Conservation (phyloP, 2,888 invertebrate genomes). For the Sarcophaga caerulescens region DNA sequence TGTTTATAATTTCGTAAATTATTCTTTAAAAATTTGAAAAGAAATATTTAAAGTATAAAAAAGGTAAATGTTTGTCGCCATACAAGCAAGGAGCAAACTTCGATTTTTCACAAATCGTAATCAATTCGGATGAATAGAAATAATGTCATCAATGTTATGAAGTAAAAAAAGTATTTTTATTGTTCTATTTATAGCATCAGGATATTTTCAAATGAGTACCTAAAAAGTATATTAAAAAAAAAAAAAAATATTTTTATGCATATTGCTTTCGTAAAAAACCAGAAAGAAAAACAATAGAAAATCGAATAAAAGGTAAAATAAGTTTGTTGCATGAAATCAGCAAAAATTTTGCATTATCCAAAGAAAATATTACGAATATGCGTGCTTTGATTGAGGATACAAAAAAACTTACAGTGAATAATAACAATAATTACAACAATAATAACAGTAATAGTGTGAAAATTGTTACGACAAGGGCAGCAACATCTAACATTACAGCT, state of each 20-base stretch:
- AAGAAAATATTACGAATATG: constrained; percentile 73
- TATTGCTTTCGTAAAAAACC: not conserved
- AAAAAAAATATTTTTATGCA: constrained; percentile 20
- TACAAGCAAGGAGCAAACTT: constrained; percentile 62
- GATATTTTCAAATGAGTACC: constrained; percentile 47
- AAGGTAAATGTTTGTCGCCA: constrained; percentile 43
- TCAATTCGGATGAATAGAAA: constrained; percentile 43
- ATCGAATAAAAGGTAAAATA: constrained; percentile 41
- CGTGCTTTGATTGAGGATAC: constrained; percentile 79
- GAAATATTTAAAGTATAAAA: constrained; percentile 30
- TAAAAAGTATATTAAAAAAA: constrained; percentile 18
- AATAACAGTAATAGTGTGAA: constrained; percentile 62
- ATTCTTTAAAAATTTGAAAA: constrained; percentile 20
- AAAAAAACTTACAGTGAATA: constrained; percentile 74
- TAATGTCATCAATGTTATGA: constrained; percentile 38
- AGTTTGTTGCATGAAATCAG: constrained; percentile 45
- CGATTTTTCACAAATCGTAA: constrained; percentile 72
- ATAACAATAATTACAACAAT: constrained; percentile 73
- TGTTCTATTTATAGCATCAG: constrained; percentile 64
- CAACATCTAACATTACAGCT: constrained; percentile 42
- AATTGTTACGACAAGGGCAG: constrained; percentile 67
- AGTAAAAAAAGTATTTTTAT: constrained; percentile 24
- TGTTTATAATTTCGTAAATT: constrained; percentile 43
- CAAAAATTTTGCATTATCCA: constrained; percentile 46
- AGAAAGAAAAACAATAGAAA: constrained; percentile 17